Conservation (phyloP, 2,113 vertebrate species). For the Illadopsis cleaveri region DNA sequence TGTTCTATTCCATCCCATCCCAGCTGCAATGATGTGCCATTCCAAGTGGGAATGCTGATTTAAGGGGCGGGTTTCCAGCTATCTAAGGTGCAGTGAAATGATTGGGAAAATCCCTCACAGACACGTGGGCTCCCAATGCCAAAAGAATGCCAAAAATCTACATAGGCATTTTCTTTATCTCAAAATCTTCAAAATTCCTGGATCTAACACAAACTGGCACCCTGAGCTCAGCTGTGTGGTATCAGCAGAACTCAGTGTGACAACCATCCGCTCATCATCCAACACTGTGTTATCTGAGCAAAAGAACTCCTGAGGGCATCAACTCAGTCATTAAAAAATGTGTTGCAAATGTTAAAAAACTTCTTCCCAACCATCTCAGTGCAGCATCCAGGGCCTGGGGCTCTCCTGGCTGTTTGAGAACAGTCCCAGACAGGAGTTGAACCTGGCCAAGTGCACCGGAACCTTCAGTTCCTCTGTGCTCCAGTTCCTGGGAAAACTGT, state of each 20-base stretch:
- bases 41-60: background rate
- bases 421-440: background rate
- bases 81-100: background rate
- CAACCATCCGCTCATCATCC: background rate
- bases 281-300: rapidly evolving
- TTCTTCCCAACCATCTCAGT: background rate
- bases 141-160: background rate
- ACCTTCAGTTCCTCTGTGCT: background rate
- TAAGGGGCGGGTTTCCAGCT: background rate
- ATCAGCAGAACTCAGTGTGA: background rate
- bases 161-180: background rate
- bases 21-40: background rate
- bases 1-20: background rate
- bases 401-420: background rate
- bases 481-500: background rate
- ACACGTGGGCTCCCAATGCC: background rate
- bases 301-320: background rate
- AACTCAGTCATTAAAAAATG: background rate
- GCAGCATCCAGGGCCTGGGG: background rate
- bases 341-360: background rate
- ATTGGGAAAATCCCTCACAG: background rate
- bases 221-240: background rate
- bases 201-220: background rate
- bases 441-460: rapidly evolving
- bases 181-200: background rate